A percentile compares a stretch with the other conserved stretches of the same genome.
Evolutionary conservation across 2,888 invertebrate genomes (phyloP).

Genomic region (Cyclophora punctaria): DNA sequence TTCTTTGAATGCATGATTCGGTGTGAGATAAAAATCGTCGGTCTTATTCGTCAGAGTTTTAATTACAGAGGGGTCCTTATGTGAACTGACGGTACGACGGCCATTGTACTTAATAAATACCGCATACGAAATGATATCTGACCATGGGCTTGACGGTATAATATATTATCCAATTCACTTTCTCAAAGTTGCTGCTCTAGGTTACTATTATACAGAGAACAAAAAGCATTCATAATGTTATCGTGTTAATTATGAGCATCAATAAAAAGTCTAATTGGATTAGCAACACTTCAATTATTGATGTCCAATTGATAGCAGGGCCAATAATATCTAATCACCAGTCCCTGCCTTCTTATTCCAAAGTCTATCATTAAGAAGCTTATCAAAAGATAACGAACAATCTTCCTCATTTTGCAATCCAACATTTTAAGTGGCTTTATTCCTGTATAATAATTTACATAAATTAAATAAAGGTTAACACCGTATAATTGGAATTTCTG

Average conservation of each 20-base stretch:
- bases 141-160: no score
- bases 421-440: slow-evolving; percentile 23
- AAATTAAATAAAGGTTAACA: slow-evolving; percentile 50
- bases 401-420: slow-evolving; percentile 26
- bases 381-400: slow-evolving; percentile 24
- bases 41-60: slow-evolving; percentile 73
- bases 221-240: no score
- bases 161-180: no score
- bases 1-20: slow-evolving; percentile 67
- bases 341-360: background rate
- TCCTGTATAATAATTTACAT: slow-evolving; percentile 49
- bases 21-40: slow-evolving; percentile 71
- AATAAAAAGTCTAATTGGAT: no score
- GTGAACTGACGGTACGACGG: slow-evolving; percentile 58
- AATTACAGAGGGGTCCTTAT: slow-evolving; percentile 70
- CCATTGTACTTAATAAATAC: slow-evolving; percentile 68
- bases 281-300: no score
- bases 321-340: background rate
- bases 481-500: slow-evolving; percentile 42
- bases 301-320: no score
- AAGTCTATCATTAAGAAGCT: slow-evolving; percentile 14
- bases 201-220: no score
- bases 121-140: slow-evolving; percentile 53
- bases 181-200: no score
- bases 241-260: no score